Evolutionary conservation across 2,797 vertebrate species (phyloP), one percentile per base, ranked within the genome.

Genomic region (Rhinogobio ventralis): DNA sequence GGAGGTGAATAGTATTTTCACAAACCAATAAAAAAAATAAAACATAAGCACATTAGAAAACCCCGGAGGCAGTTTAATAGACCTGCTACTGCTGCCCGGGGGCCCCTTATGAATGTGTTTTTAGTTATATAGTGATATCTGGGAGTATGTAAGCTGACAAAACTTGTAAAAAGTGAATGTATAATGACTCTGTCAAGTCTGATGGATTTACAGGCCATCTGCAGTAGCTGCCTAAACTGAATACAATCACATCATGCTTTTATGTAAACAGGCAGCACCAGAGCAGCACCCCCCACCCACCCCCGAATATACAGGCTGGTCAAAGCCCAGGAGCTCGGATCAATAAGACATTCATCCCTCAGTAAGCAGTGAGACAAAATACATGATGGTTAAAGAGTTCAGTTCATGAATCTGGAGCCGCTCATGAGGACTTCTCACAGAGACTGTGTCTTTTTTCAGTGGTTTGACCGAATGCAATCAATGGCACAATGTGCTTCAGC

Each of bases 171-270:
- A 79, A 92, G 90, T 92, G 90, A 83, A 87, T 81, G 87, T 88
- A 94, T 94, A 94, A 94, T 94, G 92, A 92, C 94, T 92, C 94
- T 95, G 95, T 95, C 94, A 95, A 89, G 92, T 87, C 93, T 95
- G 94, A 95, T 94, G 93, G 94, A 94, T 95, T 93, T 94, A 89
- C 93, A 92, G 91, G 92, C 94, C 93, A 93, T 91, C 92, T 93
- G 91, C 91, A 91, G 91, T 92, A 92, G 91, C 89, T 92, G 91
- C 86, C 89, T 90, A 92, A 90, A 93, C 91, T 84, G 86, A 93
- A 93, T 92, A 93, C 92, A 94, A 94, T 94, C 93, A 93, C 91
- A 90, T 86, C 85, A 84, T 85, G 84, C 86, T 51, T 77, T 86
- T 91, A 93, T 93, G 93, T 94, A 94, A 93, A 95, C 94, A 92